A percentile compares a stretch with the other conserved stretches of the same genome.
phyloP scores from a whole-genome alignment of 2,113 vertebrate genomes.

The Morone saxatilis region DNA sequence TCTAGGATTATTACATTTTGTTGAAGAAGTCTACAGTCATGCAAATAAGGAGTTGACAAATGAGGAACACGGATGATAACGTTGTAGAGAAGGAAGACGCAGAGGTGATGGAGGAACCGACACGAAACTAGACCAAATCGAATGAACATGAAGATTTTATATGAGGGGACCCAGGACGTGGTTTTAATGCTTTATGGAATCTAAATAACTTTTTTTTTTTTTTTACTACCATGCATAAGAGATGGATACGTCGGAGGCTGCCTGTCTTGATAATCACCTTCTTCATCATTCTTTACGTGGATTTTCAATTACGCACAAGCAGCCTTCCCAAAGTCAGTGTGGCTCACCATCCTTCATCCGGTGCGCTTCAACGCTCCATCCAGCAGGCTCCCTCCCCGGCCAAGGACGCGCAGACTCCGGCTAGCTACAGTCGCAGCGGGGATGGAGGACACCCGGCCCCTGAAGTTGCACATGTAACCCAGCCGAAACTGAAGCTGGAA shows the following conservation, averaged over 20 bases:
- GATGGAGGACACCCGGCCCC: not conserved
- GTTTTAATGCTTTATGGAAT: not conserved
- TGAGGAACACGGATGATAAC: not conserved
- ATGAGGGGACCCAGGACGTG: not conserved
- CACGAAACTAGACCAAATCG: not conserved
- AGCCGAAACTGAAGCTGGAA: constrained; percentile 58
- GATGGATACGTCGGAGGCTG: constrained; percentile 68
- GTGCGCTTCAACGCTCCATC: constrained; percentile 65
- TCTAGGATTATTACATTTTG: not conserved
- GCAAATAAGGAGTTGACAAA: not conserved
- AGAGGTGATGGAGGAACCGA: constrained; percentile 33
- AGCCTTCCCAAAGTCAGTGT: constrained; percentile 16
- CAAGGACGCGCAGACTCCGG: constrained; percentile 62
- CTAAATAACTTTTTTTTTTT: not conserved
- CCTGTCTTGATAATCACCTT: constrained; percentile 68
- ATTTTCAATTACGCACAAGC: constrained; percentile 72
- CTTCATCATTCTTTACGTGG: constrained; percentile 76
- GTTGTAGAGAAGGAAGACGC: constrained; percentile 27
- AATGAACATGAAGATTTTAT: constrained; percentile 19
- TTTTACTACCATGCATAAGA: constrained; percentile 61
- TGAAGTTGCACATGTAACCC: not conserved
- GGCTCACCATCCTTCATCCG: not conserved
- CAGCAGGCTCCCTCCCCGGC: constrained; percentile 45
- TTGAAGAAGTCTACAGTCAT: not conserved
- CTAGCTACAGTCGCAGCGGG: not conserved